A percentile compares a stretch with the other conserved stretches of the same genome.
phyloP scores from a whole-genome alignment of 2,113 vertebrate species.

The Diadophis punctatus region DNA sequence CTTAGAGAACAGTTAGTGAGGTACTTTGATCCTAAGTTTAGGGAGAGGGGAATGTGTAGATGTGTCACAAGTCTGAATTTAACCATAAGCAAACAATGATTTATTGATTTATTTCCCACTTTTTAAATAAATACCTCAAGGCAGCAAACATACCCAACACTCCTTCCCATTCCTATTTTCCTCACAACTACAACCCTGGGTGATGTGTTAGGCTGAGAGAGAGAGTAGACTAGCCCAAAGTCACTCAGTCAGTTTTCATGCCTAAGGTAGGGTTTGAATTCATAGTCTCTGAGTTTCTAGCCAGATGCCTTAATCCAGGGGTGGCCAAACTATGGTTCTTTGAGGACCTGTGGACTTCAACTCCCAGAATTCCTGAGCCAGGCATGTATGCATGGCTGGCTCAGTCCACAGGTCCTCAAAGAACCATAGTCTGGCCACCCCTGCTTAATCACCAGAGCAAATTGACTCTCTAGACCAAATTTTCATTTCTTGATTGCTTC shows the following conservation, averaged over 20 bases:
- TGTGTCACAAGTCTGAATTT: not conserved
- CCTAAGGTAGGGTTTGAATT: not conserved
- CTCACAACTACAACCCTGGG: too few species aligned
- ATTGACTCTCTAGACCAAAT: not conserved
- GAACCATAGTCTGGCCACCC: too few species aligned
- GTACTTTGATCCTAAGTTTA: not conserved
- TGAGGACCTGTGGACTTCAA: too few species aligned
- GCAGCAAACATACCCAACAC: too few species aligned
- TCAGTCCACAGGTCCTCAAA: too few species aligned
- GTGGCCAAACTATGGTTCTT: too few species aligned
- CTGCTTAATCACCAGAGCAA: not conserved
- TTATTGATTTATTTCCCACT: not conserved
- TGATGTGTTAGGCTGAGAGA: too few species aligned
- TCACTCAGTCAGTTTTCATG: not conserved
- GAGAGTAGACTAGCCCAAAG: not conserved
- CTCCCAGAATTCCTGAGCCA: too few species aligned
- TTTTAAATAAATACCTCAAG: too few species aligned
- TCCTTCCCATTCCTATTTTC: too few species aligned
- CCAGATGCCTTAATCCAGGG: not conserved
- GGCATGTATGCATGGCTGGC: too few species aligned
- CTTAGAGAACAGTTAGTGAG: not conserved
- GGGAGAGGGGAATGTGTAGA: not conserved
- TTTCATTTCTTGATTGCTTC: not conserved
- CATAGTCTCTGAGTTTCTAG: not conserved
- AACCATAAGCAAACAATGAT: not conserved